A percentile compares a stretch with the other conserved stretches of the same genome.
Evolutionary conservation across 2,797 vertebrate species (phyloP).

Genomic region (Bovichtus variegatus): DNA sequence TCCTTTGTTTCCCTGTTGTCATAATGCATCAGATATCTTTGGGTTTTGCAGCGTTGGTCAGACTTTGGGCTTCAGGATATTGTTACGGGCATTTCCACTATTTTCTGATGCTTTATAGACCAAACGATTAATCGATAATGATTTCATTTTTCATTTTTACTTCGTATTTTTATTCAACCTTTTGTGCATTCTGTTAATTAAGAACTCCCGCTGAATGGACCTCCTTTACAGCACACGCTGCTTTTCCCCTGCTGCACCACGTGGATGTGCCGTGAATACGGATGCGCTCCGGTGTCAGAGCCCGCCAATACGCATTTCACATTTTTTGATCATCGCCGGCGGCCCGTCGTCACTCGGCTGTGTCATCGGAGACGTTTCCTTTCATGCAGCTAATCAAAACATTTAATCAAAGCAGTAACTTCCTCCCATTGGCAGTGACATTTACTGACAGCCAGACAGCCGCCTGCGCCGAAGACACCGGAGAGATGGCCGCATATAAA

Average conservation of each 20-base stretch:
- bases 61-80: too few species aligned
- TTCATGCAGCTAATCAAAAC: conserved; percentile 10
- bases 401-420: conserved; percentile 7
- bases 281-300: not conserved
- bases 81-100: too few species aligned
- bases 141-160: too few species aligned
- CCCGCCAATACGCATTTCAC: not conserved
- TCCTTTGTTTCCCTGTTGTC: too few species aligned
- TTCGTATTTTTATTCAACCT: not conserved
- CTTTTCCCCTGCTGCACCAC: not conserved
- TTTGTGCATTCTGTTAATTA: not conserved
- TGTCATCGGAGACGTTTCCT: not conserved
- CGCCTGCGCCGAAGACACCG: not conserved
- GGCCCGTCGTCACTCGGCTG: not conserved
- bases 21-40: too few species aligned
- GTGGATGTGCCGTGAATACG: not conserved
- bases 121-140: too few species aligned
- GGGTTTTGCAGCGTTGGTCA: too few species aligned
- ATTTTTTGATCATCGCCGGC: not conserved
- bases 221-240: not conserved
- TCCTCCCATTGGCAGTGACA: not conserved
- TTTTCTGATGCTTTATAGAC: too few species aligned
- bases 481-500: conserved; percentile 14
- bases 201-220: not conserved
- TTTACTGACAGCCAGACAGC: conserved; percentile 7